Base-by-base conservation (phyloP, 2,888 invertebrate species). In the Lithophane socia region DNA sequence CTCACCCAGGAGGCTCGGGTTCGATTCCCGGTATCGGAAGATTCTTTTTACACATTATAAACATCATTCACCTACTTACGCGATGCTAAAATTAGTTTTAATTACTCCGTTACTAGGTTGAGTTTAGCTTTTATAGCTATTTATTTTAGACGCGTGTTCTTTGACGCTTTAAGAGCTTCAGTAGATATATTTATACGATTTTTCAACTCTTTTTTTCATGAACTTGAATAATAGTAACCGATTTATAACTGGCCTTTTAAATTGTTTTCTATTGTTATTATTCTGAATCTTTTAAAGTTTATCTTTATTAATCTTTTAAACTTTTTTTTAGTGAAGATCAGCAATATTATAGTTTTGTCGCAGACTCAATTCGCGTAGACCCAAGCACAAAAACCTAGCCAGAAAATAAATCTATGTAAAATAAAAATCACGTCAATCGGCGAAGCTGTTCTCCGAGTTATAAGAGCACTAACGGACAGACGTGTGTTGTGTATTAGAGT, bases 21-120 rank as follows among this genome's bases (percentile, higher is more conserved):
- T 97, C 97, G 96, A 97, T 97, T 97, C 97, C 97, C 97, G 97
- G 97, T 97, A 97, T 96, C 96, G 97, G 97, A 97, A 97, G 72
- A 52, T 24, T 68, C 87, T 94, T 94, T 95, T 92, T 83, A 29
- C 44, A n/a, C 2, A 29, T 74, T 78, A 16, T 60, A 44, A 64
- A 64, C 44, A n/a, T 3, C 44, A 65, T 2, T 56, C 7, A 68
- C 60, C 64, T 47, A 68, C 60, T 60, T 67, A 71, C 16, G 10
- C 10, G 12, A 2, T 63, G 47, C 61, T 61, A 72, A 75, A 83
- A 61, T 60, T 58, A 64, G 54, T 72, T 83, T 78, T 71, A 66
- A 64, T 83, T 61, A 52, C 64, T 21, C 3, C 56, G n/a, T 71
- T 82, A 74, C 67, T 54, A 13, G 52, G 44, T 78, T 29, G 61